Evolutionary conservation across 1,140 invertebrate species (phyloP), one percentile per base, ranked within the genome.

Genomic region (Rhopalosiphum padi): DNA sequence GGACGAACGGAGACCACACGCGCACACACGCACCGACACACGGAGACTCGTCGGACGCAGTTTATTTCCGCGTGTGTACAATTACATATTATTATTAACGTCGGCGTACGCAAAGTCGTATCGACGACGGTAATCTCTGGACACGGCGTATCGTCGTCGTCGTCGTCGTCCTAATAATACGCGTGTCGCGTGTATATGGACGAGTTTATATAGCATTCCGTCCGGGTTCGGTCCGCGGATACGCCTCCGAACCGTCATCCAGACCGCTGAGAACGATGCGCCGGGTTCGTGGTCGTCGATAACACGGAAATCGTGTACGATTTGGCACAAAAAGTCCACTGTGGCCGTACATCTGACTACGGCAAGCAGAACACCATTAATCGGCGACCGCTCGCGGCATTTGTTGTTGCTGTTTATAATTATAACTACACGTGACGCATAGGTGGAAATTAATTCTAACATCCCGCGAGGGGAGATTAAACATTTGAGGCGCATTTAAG

Each of bases 1-100:
- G n/a, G 87, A 88, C 87, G 21, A n/a, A 18, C 46, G 46, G 30
- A 88, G 87, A 88, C 87, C 87, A 88, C 87, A 88, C 87, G n/a
- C 87, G 87, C 83, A 60, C 55, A 60, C 55, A 25, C 55, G 8
- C 77, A 37, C 85, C 25, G 41, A 46, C 85, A 41, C 85, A 30
- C 41, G 25, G 15, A 86, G 3, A 86, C 85, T 15, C 11, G 46
- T 46, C 85, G 25, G 8, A 46, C 41, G 86, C 86, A 30, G 86
- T 88, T n/a, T 48, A 48, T 48, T 15, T 48, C 37, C 25, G 82
- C 18, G 85, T 25, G 43, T n/a, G 46, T 51, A 88, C 86, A 46
- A n/a, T 88, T 77, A 77, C 60, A 77, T n/a, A n/a, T 77, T 77
- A 30, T 77, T 60, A n/a, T 77, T 51, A 51, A 51, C 46, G 30